Conservation (phyloP, 2,888 invertebrate species). For the Tipula vernalis region DNA sequence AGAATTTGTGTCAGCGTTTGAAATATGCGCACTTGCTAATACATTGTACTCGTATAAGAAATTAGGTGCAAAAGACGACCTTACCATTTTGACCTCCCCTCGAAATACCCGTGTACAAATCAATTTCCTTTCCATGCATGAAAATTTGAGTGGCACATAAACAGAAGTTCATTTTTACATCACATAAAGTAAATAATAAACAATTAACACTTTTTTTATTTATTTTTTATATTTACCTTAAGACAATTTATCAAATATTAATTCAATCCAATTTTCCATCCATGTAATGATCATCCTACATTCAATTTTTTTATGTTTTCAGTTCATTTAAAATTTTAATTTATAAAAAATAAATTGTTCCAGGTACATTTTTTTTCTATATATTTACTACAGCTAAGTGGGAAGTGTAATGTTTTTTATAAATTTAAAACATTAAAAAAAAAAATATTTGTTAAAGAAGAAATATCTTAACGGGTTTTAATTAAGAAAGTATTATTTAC, state of each 20-base stretch:
- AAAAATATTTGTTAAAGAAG: neutral
- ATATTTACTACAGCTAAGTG: neutral
- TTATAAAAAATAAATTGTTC: neutral
- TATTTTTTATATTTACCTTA: neutral
- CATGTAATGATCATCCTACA: neutral
- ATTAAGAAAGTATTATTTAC: constrained; percentile 4
- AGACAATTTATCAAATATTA: neutral
- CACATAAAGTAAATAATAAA: neutral
- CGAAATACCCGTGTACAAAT: too few species aligned
- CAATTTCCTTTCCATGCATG: too few species aligned
- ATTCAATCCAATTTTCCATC: neutral
- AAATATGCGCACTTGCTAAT: neutral
- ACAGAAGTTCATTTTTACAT: neutral
- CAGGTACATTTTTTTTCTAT: neutral
- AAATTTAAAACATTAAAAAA: neutral
- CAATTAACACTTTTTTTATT: neutral
- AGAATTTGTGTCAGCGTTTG: neutral
- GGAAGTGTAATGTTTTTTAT: neutral
- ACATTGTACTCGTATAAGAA: too few species aligned
- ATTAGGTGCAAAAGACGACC: too few species aligned
- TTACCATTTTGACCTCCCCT: too few species aligned
- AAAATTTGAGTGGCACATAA: neutral
- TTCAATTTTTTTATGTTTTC: neutral
- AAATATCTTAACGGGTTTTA: neutral
- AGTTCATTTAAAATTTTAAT: neutral